Conservation (phyloP, 53 echinoderm and acorn worm species). For the Luidia sarsii region DNA sequence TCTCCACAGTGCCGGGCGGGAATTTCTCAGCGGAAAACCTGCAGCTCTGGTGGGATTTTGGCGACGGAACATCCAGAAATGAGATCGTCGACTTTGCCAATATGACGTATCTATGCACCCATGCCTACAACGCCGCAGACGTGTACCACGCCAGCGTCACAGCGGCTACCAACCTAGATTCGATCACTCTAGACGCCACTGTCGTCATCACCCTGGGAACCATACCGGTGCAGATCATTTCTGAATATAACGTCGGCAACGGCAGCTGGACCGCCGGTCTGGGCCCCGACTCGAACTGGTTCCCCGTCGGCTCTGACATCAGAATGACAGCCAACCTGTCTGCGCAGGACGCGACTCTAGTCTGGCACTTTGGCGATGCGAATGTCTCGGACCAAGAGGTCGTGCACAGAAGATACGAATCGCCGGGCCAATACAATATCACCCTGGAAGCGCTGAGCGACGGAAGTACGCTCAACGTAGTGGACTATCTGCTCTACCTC, state of each 20-base stretch:
- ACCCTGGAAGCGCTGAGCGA: constrained; percentile 14
- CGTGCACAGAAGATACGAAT: constrained; percentile 6
- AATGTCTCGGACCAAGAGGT: not conserved
- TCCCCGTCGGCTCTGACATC: constrained; percentile 2
- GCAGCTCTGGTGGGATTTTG: constrained; percentile 43
- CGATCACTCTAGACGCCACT: not conserved
- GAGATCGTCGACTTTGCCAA: constrained; percentile 8
- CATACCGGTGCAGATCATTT: not conserved
- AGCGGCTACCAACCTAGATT: constrained; percentile 56
- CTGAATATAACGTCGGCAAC: constrained; percentile 14
- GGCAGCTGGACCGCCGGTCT: constrained; percentile 16
- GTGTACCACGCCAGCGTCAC: constrained; percentile 27
- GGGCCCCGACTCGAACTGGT: constrained; percentile 44
- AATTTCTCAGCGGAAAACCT: not conserved
- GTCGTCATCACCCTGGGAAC: not conserved
- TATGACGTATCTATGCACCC: not conserved
- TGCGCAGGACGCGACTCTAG: not conserved
- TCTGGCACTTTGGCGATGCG: constrained; percentile 49
- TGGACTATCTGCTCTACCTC: constrained; percentile 25
- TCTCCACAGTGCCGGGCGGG: not conserved
- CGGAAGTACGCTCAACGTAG: not conserved
- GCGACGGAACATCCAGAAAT: constrained; percentile 13
- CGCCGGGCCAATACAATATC: constrained; percentile 22
- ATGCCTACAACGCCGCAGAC: constrained; percentile 56
- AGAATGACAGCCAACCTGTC: constrained; percentile 32